Evolutionary conservation across 2,797 vertebrate genomes (phyloP), one percentile per base, ranked within the genome.

Genomic region (Rhynchonycteris naso): DNA sequence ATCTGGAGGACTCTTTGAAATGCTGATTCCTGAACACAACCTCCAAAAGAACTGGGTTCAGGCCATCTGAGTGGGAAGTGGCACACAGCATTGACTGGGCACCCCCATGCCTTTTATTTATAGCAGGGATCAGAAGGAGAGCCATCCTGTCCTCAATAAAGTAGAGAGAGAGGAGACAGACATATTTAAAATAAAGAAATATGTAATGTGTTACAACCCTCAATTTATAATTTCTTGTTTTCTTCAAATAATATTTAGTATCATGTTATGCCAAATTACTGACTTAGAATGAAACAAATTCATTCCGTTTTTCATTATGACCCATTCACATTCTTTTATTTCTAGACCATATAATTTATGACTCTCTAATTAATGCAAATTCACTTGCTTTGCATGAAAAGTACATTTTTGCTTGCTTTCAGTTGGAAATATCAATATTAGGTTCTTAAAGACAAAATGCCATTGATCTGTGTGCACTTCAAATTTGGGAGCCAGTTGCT

Each of bases 371-470:
- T 71, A 88, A 52, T 76, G 65, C 15, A 90, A 94, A 92, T 83
- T 66, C n/a, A 95, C 47, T 52, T 76, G 78, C 18, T 56, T 88
- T 88, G 26, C 58, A 63, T 50, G 58, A 82, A 28, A 93, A 87
- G 38, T 43, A 71, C 0, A 79, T 19, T 38, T 87, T 52, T 89
- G 19, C 10, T 11, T 66, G n/a, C 26, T 95, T 92, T 71, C 10
- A 63, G 22, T 78, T 76, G 35, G n/a, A 30, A 71, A n/a, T 81
- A 58, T 63, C 65, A 69, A 10, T 33, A 75, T 24, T 30, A 88
- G 47, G 5, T 68, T 74, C 68, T 71, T 58, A 63, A 92, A 28
- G n/a, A 88, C 43, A 56, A 5, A 13, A 19, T 66, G 52, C 43
- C 56, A 81, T 19, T 50, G 68, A 66, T 38, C 14, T 33, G 15